Evolutionary conservation across 2,888 invertebrate species (phyloP), one percentile per base, ranked within the genome.

Genomic region (Alentia gelatinosa): DNA sequence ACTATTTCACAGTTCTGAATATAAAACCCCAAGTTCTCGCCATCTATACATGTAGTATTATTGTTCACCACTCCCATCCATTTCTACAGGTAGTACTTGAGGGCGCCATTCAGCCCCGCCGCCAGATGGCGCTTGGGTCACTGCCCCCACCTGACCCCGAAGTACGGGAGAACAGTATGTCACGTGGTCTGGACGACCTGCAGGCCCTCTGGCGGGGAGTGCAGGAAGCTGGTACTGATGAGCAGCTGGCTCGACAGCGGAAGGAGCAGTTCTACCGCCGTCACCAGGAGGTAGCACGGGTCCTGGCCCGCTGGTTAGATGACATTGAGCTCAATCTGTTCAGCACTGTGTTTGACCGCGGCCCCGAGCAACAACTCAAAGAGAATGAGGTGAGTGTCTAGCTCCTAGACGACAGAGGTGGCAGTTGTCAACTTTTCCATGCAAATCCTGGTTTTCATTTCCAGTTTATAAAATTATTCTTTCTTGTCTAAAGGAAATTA

Each of bases 251-350:
- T 5, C 92, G 94, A 1, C 92, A 95, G 40, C 94, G 94, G 39
- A 93, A 94, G 74, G 93, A 94, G 19, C 91, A 95, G 26, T 93
- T 94, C 92, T 95, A 95, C 93, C 94, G 94, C 92, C 94, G 94
- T 79, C 95, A 94, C 92, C 94, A 95, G 92, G 94, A 94, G 90
- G 94, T 94, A 0, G 91, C 95, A 33, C 92, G 94, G 39, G 93
- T 93, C 90, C 94, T 95, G 40, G 95, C 95, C 5, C 91, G 92
- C 39, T 95, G 95, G 95, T 92, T 96, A 56, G 95, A 96, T 91
- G 91, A 94, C 12, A 94, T 95, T 0, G 95, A 96, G 90, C 94
- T 94, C 68, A 94, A 94, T 40, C 93, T 95, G 84, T 94, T 94
- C 75, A 91, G 93, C 88, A 92, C 93, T 68, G 93, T 93, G 35